A percentile compares a stretch with the other conserved stretches of the same genome.
Conservation (phyloP, 1,140 invertebrate species). For the Drosophila grimshawi region DNA sequence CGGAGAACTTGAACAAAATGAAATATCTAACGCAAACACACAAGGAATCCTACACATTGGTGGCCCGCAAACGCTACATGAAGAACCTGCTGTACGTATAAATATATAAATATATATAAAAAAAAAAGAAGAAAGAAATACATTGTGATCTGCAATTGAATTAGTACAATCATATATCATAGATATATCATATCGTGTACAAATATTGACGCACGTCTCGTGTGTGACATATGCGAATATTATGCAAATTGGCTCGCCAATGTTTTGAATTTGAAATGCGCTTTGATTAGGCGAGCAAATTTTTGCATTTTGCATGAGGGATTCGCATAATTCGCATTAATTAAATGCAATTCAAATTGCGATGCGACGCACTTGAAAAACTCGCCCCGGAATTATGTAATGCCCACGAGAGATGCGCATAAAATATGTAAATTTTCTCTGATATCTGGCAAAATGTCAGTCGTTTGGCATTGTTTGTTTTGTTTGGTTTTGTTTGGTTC, state of each 20-base stretch:
- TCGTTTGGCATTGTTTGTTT: constrained; percentile 26
- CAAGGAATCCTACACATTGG: constrained; percentile 86
- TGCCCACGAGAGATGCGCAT: constrained; percentile 29
- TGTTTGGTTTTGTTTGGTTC: constrained; percentile 18
- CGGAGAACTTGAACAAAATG: constrained; percentile 80
- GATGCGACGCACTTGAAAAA: constrained; percentile 38
- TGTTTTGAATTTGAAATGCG: constrained; percentile 27
- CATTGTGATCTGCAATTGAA: too few relatives aligned
- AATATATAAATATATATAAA: too few relatives aligned
- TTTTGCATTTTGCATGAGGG: constrained; percentile 32
- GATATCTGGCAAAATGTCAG: constrained; percentile 41
- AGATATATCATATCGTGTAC: constrained; percentile 19
- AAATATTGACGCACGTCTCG: constrained; percentile 43
- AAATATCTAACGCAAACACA: constrained; percentile 85
- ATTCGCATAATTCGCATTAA: constrained; percentile 60
- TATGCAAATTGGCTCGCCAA: constrained; percentile 61
- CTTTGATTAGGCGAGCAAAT: constrained; percentile 25
- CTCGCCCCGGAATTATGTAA: constrained; percentile 20
- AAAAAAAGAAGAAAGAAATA: neutral
- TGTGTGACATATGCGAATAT: constrained; percentile 69
- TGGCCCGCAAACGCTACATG: constrained; percentile 85
- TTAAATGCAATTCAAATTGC: constrained; percentile 61
- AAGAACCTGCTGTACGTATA: constrained; percentile 85
- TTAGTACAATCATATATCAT: constrained; percentile 14
- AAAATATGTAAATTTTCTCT: constrained; percentile 69